Evolutionary conservation across 2,888 invertebrate genomes (phyloP), one percentile per base, ranked within the genome.

Genomic region (Hypomecis punctinalis): DNA sequence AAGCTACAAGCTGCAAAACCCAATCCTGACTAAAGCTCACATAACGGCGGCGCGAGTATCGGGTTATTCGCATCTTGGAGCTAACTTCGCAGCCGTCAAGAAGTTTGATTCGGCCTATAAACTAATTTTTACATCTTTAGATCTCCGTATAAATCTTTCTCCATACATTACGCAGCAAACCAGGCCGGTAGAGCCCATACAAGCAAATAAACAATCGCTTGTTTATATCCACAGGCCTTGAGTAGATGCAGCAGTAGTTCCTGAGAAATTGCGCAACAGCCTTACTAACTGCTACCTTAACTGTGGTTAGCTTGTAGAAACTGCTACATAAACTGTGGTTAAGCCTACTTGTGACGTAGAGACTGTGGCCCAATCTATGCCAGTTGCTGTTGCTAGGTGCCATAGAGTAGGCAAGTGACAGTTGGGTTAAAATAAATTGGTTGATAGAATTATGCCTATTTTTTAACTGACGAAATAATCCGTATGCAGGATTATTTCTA

Each of bases 301-400:
- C 52, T 53, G 52, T 33, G 52, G 5, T 40, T 5, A 13, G 46
- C 23, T 23, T 23, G 3, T 23, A 23, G 40, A 4, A 10, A 40
- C 40, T 40, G 40, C 40, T 40, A 10, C 40, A 10, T 7, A 6
- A 4, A 9, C 40, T 40, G 40, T 40, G 40, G 5, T 11, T 23
- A 23, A 23, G 23, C 49, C 49, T 11, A 45, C 43, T 54, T 54
- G 54, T 54, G 43, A 54, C 54, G 54, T 11, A 43, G 3, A 8
- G 0, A 54, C 54, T 54, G 36, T 43, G 43, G 36, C 43, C 5
- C 36, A 43, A 54, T 23, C 54, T 54, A 11, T 54, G 74, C 81
- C 80, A 79, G 76, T 70, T 73, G 72, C 73, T 88, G 90, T 90
- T 90, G 85, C 90, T 86, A 90, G 66, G 90, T 71, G 49, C 48